Conservation (phyloP, 2,113 vertebrate species). For the Circaetus cinerascens region DNA sequence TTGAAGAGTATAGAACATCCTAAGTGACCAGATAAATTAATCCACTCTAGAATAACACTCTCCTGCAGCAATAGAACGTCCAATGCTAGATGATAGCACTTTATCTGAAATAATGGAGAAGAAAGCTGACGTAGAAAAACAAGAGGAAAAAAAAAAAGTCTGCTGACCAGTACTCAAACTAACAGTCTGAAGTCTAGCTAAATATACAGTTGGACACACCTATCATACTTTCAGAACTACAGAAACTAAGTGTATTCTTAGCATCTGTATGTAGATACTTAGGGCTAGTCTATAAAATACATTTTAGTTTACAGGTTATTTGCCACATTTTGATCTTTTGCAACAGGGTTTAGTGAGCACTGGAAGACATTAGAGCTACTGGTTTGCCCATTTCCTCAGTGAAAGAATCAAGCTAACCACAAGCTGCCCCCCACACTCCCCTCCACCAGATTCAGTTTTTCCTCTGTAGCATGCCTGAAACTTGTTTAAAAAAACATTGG, state of each 20-base stretch:
- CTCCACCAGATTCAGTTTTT: not conserved
- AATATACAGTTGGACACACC: not conserved
- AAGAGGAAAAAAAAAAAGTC: not conserved
- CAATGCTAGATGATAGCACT: not conserved
- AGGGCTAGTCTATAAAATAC: not conserved
- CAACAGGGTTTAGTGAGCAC: not conserved
- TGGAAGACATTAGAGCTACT: not conserved
- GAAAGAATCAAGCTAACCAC: not conserved
- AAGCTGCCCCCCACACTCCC: not conserved
- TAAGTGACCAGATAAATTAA: constrained; percentile 5
- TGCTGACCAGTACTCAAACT: not conserved
- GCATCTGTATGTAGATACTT: not conserved
- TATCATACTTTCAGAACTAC: not conserved
- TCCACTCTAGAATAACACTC: not conserved
- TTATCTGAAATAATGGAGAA: not conserved
- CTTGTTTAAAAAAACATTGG: rapidly evolving
- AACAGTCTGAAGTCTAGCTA: not conserved
- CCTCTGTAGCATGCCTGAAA: not conserved
- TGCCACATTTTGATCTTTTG: not conserved
- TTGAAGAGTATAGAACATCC: not conserved
- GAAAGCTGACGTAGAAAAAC: not conserved
- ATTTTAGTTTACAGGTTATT: not conserved
- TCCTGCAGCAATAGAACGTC: not conserved
- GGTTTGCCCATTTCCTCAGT: not conserved
- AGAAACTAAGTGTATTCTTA: not conserved